A percentile compares a stretch with the other conserved stretches of the same genome.
phyloP scores from a whole-genome alignment of 2,797 vertebrate species.

The Syndactyla subalaris region DNA sequence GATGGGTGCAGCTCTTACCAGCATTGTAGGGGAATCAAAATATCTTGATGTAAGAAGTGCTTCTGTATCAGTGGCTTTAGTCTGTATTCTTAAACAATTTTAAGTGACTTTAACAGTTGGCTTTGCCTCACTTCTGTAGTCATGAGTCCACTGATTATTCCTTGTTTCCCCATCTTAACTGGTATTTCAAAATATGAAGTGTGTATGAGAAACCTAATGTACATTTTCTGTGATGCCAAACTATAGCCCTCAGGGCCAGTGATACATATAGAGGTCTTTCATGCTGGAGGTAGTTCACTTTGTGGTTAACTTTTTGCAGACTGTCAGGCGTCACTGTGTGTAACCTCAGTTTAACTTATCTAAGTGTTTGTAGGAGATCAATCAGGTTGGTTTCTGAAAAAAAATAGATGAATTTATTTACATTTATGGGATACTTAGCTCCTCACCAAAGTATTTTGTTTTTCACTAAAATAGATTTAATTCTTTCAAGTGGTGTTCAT shows the following conservation, averaged over 20 bases:
- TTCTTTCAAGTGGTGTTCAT: background rate
- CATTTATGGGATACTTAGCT: background rate
- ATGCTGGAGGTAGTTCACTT: background rate
- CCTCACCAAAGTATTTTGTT: background rate
- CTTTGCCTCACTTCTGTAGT: background rate
- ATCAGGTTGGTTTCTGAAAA: background rate
- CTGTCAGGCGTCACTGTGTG: background rate
- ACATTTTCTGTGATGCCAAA: background rate
- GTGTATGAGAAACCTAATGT: constrained; percentile 13
- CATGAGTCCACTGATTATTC: constrained; percentile 27
- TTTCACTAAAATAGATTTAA: background rate
- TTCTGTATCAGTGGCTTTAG: background rate
- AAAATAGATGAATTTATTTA: background rate
- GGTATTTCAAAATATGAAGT: background rate
- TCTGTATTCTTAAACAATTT: background rate
- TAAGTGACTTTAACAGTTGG: background rate
- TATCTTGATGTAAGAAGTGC: background rate
- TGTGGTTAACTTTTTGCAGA: background rate
- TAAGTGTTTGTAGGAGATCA: background rate
- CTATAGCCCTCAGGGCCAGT: background rate
- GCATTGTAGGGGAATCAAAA: background rate
- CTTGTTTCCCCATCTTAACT: constrained; percentile 9
- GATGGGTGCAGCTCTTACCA: background rate
- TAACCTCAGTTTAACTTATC: background rate
- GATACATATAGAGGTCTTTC: background rate